Conservation (phyloP, 2,888 invertebrate species). For the Ormyrus rosae region DNA sequence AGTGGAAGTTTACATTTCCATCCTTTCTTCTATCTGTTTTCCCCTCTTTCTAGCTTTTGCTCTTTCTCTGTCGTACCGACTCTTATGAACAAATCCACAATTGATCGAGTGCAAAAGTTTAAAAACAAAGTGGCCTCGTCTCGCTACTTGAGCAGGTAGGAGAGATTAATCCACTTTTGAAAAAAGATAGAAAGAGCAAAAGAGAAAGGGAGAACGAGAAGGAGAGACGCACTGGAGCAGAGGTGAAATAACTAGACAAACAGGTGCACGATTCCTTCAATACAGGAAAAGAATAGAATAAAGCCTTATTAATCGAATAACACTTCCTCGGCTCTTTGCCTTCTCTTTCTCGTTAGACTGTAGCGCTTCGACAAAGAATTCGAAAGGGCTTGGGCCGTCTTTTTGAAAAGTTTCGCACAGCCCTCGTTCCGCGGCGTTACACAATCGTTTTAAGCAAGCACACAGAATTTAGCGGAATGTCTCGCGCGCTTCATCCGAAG, state of each 20-base stretch:
- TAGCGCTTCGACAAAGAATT: slow-evolving; percentile 13
- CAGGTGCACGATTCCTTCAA: background rate
- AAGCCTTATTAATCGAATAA: slow-evolving; percentile 18
- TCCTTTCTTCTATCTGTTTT: background rate
- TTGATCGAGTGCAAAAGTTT: background rate
- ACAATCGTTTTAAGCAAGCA: slow-evolving; percentile 38
- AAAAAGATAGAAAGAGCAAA: background rate
- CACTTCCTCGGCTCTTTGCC: slow-evolving; percentile 6
- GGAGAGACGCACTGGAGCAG: background rate
- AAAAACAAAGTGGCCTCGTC: slow-evolving; percentile 17
- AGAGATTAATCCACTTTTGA: slow-evolving; percentile 32
- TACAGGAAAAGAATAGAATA: slow-evolving; percentile 13
- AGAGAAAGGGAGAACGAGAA: slow-evolving; percentile 9
- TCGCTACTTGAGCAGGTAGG: slow-evolving; percentile 52
- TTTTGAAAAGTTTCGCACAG: slow-evolving; percentile 6
- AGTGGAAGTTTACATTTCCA: background rate
- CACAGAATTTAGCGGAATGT: slow-evolving; percentile 54
- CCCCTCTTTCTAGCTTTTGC: background rate
- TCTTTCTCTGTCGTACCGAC: background rate
- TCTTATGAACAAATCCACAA: background rate
- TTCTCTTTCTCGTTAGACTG: background rate
- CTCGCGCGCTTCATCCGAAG: slow-evolving; percentile 30
- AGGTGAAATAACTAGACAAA: background rate
- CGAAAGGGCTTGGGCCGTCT: slow-evolving; percentile 3
- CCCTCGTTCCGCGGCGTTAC: background rate